Conservation (phyloP, 2,113 vertebrate genomes). For the Anser brachyrhynchus region DNA sequence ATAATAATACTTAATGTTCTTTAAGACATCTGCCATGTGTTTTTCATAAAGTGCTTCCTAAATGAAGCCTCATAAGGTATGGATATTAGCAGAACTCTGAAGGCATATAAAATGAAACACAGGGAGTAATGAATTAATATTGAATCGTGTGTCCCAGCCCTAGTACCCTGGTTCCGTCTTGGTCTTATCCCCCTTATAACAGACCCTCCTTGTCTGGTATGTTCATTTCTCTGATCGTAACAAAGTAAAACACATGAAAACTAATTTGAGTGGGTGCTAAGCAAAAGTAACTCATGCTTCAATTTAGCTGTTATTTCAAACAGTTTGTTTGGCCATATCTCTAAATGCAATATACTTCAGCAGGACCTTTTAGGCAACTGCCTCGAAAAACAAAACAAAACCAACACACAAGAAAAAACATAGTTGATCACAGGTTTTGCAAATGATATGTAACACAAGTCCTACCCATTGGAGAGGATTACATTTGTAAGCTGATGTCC, state of each 20-base stretch:
- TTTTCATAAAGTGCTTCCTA: neutral
- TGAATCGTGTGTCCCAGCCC: rapidly evolving
- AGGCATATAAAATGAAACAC: neutral
- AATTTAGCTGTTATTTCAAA: neutral
- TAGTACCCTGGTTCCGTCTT: neutral
- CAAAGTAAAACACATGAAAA: neutral
- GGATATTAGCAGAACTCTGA: rapidly evolving
- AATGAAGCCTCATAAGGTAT: neutral
- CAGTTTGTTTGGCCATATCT: neutral
- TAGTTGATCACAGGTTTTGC: neutral
- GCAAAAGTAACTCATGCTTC: neutral
- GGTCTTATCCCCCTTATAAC: neutral
- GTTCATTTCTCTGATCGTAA: neutral
- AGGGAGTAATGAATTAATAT: neutral
- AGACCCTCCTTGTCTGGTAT: neutral
- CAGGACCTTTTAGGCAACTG: neutral
- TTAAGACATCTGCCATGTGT: rapidly evolving
- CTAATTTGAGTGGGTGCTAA: neutral
- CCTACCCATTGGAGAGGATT: neutral
- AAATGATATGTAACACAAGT: neutral
- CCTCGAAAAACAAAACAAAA: neutral
- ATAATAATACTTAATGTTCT: neutral
- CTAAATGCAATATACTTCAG: neutral
- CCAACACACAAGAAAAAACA: neutral
- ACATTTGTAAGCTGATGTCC: neutral